Percentiles rank a stretch among this genome's conserved stretches.
These are phyloP conservation scores for Theonella swinhoei DNA, from an alignment of 37 sponge, comb jelly and placozoan species.

Conservation along the genomic window DNA sequence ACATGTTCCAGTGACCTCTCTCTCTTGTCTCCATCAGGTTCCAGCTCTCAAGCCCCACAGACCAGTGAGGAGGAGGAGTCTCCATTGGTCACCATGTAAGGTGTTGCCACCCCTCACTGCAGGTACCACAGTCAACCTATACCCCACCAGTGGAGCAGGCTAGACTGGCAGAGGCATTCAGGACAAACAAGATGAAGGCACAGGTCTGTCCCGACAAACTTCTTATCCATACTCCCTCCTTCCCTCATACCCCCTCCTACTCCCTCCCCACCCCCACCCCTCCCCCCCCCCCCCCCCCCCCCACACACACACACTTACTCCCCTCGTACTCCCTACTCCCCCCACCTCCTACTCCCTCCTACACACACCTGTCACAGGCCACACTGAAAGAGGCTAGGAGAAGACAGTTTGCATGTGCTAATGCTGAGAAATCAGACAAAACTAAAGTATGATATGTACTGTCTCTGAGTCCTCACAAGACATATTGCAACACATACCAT, in stretches of 20 bases:
- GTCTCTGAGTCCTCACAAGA: not conserved
- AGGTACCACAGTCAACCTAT: slow-evolving; percentile 84
- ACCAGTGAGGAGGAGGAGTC: slow-evolving; percentile 67
- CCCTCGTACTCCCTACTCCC: not conserved
- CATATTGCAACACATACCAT: not conserved
- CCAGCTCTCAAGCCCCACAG: slow-evolving; percentile 53
- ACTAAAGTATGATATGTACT: slow-evolving; percentile 50
- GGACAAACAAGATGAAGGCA: slow-evolving; percentile 62
- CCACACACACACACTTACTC: not conserved
- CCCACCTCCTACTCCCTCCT: not conserved
- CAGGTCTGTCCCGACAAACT: slow-evolving; percentile 73
- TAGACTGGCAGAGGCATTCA: slow-evolving; percentile 27
- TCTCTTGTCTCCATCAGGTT: slow-evolving; percentile 54
- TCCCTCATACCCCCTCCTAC: not conserved
- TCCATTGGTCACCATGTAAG: no score
- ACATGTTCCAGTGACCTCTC: not conserved
- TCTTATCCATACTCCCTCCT: not conserved
- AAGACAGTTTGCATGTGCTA: slow-evolving; percentile 71
- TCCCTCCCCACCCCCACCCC: not conserved
- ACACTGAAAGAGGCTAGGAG: slow-evolving; percentile 46
- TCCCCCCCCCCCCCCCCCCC: not conserved
- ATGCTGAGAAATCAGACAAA: slow-evolving; percentile 76
- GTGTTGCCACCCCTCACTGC: no score
- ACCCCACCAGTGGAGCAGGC: slow-evolving; percentile 54
- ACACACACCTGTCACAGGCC: slow-evolving; percentile 46